Conservation (phyloP, 2,888 invertebrate species). For the Corythucha ciliata region DNA sequence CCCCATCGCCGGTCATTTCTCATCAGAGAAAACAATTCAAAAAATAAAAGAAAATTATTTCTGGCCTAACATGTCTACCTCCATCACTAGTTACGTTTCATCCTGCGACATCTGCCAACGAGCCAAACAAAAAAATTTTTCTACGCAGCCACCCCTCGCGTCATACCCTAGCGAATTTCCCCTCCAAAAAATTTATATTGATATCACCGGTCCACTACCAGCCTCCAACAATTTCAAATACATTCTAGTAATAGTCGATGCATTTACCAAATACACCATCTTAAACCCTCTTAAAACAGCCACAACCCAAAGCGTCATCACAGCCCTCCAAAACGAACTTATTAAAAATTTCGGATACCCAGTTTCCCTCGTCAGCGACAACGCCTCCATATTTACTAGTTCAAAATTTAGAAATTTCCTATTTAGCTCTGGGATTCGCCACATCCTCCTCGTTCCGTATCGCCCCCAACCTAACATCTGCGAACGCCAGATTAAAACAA, state of each 20-base stretch:
- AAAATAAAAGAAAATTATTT: conserved; percentile 1
- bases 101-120: background rate
- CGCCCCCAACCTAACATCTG: too few species aligned
- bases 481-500: too few species aligned
- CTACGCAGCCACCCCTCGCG: background rate
- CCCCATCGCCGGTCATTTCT: background rate
- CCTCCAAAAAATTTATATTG: conserved; percentile 2
- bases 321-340: too few species aligned
- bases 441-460: too few species aligned
- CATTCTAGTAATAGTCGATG: conserved; percentile 8
- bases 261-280: conserved; percentile 1
- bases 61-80: background rate
- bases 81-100: background rate
- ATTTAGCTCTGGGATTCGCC: too few species aligned
- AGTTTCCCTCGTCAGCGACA: too few species aligned
- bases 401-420: too few species aligned
- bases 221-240: background rate
- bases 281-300: too few species aligned
- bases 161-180: background rate
- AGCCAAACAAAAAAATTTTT: background rate
- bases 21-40: background rate
- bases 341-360: too few species aligned
- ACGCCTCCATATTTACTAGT: too few species aligned
- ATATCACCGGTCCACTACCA: conserved; percentile 7
- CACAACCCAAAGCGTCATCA: too few species aligned